phyloP scores from a whole-genome alignment of 2,888 invertebrate species.

The Phragmatobia fuliginosa region DNA sequence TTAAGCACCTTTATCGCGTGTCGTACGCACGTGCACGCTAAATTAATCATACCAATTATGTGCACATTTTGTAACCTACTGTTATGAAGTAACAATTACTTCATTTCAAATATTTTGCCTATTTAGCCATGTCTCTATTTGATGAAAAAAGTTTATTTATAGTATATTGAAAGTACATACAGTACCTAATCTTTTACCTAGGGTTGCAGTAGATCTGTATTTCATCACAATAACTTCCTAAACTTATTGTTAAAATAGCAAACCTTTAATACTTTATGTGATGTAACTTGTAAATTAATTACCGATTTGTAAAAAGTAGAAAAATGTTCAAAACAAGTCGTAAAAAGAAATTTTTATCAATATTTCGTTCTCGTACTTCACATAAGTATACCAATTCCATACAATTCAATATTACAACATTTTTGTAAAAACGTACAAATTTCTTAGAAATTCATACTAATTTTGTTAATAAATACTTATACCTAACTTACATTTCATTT shows the following conservation, averaged over 20 bases:
- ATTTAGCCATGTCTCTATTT: not conserved
- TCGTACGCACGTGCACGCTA: slow-evolving; percentile 43
- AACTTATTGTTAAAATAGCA: not conserved
- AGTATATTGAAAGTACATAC: too few relatives aligned
- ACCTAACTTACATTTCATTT: too few relatives aligned
- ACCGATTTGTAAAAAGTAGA: not conserved
- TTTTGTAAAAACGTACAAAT: not conserved
- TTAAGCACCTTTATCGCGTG: slow-evolving; percentile 39
- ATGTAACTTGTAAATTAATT: not conserved
- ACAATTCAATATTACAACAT: not conserved
- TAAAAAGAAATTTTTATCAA: not conserved
- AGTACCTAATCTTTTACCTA: not conserved
- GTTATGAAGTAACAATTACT: too few relatives aligned
- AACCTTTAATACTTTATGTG: not conserved
- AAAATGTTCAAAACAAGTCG: too few relatives aligned
- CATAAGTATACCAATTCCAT: not conserved
- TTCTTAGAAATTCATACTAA: too few relatives aligned
- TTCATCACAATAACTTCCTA: not conserved
- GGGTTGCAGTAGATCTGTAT: not conserved
- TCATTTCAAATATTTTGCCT: too few relatives aligned
- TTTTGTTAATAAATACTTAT: too few relatives aligned
- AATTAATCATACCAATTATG: slow-evolving; percentile 38
- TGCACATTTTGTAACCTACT: slow-evolving; percentile 39
- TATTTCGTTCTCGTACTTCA: not conserved
- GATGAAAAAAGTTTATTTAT: too few relatives aligned